Evolutionary conservation across 2,888 invertebrate species (phyloP).

Genomic region (Cactoblastis cactorum): DNA sequence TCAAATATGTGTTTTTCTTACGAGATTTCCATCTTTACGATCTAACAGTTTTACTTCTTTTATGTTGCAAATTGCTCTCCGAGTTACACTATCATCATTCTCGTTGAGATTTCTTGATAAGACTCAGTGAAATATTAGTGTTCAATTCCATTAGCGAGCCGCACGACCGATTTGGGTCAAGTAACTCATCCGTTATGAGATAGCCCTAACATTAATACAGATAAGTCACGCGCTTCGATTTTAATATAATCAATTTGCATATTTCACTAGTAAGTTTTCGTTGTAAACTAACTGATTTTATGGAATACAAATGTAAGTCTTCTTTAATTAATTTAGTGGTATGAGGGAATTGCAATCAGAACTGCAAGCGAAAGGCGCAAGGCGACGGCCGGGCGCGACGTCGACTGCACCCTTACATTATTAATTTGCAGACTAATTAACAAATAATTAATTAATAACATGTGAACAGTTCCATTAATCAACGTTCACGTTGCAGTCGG

Average conservation of each 20-base stretch:
- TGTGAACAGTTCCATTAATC: conserved; percentile 61
- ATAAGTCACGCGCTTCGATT: conserved; percentile 18
- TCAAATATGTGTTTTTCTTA: conserved; percentile 69
- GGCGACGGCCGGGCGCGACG: conserved; percentile 45
- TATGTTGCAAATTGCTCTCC: conserved; percentile 32
- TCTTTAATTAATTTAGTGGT: conserved; percentile 64
- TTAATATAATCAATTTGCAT: conserved; percentile 20
- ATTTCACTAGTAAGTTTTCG: conserved; percentile 39
- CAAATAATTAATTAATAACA: conserved; percentile 73
- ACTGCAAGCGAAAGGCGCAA: conserved; percentile 28
- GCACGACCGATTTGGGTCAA: conserved; percentile 10
- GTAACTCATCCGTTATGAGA: conserved; percentile 13
- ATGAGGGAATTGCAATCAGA: conserved; percentile 45
- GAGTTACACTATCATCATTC: conserved; percentile 19
- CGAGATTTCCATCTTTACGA: conserved; percentile 74
- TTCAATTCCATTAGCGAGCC: conserved; percentile 11
- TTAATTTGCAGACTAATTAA: conserved; percentile 71
- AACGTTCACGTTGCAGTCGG: conserved; percentile 41
- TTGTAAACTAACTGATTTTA: conserved; percentile 26
- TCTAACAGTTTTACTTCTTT: conserved; percentile 57
- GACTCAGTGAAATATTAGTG: conserved; percentile 1
- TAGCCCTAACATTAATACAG: conserved; percentile 12
- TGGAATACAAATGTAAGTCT: conserved; percentile 47
- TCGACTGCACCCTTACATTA: conserved; percentile 67
- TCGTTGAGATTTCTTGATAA: conserved; percentile 10